Base-by-base conservation (phyloP, 2,797 vertebrate species). In the Microctenopoma lineatum region DNA sequence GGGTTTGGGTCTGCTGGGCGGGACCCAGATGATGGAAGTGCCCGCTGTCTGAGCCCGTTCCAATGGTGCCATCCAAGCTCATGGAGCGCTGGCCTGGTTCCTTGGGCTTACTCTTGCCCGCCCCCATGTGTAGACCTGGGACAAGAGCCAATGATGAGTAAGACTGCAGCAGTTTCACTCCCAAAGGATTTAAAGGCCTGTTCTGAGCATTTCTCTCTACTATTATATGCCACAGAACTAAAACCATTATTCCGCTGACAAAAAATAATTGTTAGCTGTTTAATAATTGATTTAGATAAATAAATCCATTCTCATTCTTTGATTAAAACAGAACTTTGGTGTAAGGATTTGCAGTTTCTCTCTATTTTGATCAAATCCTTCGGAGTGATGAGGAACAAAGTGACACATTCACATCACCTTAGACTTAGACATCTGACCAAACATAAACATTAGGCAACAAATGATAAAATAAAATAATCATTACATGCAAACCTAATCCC, bases 91-190 rank as follows among this genome's bases (percentile, higher is more conserved):
- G 96, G 86, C 95, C 95, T 1, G 95, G 91, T 77, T 98, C 97
- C 89, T 96, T 97, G 86, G 96, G 95, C 87, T 99, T 99, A 91
- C 97, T 99, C 92, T 98, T 98, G 86, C 95, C 95, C 82, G 95
- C 96, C 92, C 97, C 97, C 97, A 98, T 98, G 89, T 83, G 87
- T 83, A 87, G 85, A 91, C 85, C 90, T 92, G 79, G 67, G 76
- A 83, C 2, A n/a, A 79, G 72, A 88, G 61, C 61, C 58, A 79
- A 27, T 15, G 65, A 79, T 80, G 72, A 82, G 59, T 70, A 45
- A 81, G 62, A 46, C 51, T 67, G 73, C 50, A 51, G 70, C 16
- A 71, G 15, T 63, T 74, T 16, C 50, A 60, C 21, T 59, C 42
- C 38, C 44, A 27, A 64, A 36, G 60, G 50, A 70, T 57, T 5